A percentile compares a stretch with the other conserved stretches of the same genome.
phyloP scores from a whole-genome alignment of 2,888 invertebrate genomes.

The Cephus pulcher region DNA sequence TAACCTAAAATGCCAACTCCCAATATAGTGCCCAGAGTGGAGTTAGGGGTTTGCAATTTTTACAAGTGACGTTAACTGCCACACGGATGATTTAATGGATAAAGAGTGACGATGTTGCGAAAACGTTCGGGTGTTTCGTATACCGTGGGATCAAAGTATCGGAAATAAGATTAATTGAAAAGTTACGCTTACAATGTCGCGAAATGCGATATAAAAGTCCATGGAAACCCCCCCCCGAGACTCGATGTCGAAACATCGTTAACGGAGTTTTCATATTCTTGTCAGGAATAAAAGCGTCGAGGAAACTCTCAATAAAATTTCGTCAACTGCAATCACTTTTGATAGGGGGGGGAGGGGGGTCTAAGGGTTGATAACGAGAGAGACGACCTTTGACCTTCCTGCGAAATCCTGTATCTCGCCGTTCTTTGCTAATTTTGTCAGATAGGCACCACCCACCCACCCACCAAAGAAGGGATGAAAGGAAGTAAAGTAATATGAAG shows the following conservation, averaged over 20 bases:
- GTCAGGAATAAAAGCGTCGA: background rate
- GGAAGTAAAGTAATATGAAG: background rate
- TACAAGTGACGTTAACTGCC: background rate
- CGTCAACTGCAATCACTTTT: background rate
- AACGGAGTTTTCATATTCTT: constrained; percentile 2
- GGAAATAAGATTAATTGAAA: constrained; percentile 3
- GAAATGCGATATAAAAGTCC: background rate
- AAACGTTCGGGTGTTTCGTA: background rate
- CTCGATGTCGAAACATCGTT: background rate
- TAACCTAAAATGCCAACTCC: too few species aligned
- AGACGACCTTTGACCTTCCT: background rate
- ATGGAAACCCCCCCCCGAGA: background rate
- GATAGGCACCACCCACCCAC: background rate
- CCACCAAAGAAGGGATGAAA: background rate
- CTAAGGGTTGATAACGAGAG: background rate
- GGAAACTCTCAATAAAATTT: background rate
- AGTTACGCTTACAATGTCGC: background rate
- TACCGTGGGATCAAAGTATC: background rate
- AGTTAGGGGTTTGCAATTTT: background rate
- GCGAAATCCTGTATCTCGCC: background rate
- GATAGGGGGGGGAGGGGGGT: too few species aligned
- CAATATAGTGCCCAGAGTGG: too few species aligned
- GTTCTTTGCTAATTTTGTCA: background rate
- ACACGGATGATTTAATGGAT: background rate
- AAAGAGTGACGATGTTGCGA: background rate